phyloP scores from a whole-genome alignment of 2,888 invertebrate species.

The Tetramorium bicarinatum region DNA sequence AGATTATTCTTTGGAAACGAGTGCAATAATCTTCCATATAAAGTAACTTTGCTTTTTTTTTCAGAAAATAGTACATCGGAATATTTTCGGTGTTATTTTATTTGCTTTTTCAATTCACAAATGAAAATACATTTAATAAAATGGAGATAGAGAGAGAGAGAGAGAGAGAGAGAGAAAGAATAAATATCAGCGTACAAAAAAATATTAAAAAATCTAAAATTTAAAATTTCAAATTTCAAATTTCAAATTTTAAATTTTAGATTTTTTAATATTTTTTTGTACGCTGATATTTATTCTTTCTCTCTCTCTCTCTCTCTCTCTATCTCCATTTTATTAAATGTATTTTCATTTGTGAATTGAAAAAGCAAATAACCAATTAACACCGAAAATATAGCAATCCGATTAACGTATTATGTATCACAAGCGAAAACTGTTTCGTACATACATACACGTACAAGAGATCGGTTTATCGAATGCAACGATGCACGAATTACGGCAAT shows the following conservation, averaged over 20 bases:
- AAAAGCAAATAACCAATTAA: background rate
- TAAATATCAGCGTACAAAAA: background rate
- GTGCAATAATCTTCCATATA: too few relatives aligned
- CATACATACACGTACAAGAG: background rate
- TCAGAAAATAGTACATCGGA: background rate
- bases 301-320: background rate
- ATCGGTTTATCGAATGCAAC: slow-evolving; percentile 37
- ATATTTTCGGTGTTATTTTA: background rate
- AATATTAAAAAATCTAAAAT: background rate
- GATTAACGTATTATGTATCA: slow-evolving; percentile 21
- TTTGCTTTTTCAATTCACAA: background rate
- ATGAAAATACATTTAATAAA: background rate
- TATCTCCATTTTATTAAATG: background rate
- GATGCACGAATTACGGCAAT: slow-evolving; percentile 36
- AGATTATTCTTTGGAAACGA: background rate
- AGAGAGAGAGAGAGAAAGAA: background rate
- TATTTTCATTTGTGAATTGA: background rate
- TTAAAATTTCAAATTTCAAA: background rate
- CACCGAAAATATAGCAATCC: background rate
- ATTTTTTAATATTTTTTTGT: background rate
- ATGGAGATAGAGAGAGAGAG: too few relatives aligned
- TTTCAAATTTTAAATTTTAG: background rate
- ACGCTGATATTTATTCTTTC: background rate
- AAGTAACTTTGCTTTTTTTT: background rate
- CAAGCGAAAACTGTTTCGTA: slow-evolving; percentile 9